Base-by-base conservation (phyloP, 37 sponge, comb jelly and placozoan genomes). In the Eunapius fragilis region DNA sequence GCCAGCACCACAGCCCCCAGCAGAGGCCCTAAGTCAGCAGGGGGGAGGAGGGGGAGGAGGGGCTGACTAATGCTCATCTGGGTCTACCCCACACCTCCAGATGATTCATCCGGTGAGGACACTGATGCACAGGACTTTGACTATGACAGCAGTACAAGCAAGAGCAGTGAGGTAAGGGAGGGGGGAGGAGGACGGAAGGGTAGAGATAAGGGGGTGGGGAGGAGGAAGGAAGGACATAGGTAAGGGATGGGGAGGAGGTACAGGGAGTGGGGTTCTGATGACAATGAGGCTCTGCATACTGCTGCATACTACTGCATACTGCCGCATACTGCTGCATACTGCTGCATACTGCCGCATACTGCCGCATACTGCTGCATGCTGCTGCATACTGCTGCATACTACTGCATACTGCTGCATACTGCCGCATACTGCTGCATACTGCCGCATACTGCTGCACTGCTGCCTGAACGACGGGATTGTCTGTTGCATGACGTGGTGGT, bases 81-180 rank as follows among this genome's bases (percentile, higher is more conserved):
- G n/a, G n/a, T n/a, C n/a, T n/a, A n/a, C 23, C 37, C 6, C 11
- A 13, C 50, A 2, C 33, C 31, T 80, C 48, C 70, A 92, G 92
- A 81, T 74, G 89, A 88, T 31, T 92, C 92, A 2, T 88, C 92
- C 37, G 85, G 86, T 71, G 84, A 85, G 33, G 92, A 88, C 24
- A 92, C 89, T 30, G 84, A 88, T 37, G 77, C 81, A 69, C 85
- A 88, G 45, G 86, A 92, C 72, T 92, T 92, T 76, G 69, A 88
- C 82, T 92, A 88, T 45, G 79, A 80, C 23, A 47, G 70, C 19
- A 58, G 68, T 41, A 79, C 27, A 71, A 70, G n/a, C 37, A 34
- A 23, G 31, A 71, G 36, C 35, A 69, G 69, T 76, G 77, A 31
- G 36, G 38, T 25, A 47, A 67, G 24, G 31, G 50, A 41, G 23